Conservation (phyloP, 2,797 vertebrate genomes). For the Nyctibius grandis region DNA sequence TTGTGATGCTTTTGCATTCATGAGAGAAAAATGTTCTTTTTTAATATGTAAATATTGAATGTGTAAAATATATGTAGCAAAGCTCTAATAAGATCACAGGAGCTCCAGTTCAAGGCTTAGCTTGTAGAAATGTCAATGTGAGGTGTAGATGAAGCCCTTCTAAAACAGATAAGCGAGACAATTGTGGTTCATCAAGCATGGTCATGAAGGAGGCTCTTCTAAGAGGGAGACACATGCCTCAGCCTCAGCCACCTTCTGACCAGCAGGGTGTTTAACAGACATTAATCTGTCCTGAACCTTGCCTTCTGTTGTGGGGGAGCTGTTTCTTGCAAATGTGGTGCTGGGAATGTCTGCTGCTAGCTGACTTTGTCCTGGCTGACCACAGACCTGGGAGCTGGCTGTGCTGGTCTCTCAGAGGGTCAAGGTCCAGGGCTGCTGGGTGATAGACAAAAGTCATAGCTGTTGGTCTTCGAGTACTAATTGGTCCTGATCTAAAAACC, state of each 20-base stretch:
- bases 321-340: background rate
- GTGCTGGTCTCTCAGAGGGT: background rate
- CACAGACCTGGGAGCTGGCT: background rate
- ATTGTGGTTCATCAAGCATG: background rate
- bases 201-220: background rate
- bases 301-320: background rate
- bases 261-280: background rate
- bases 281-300: background rate
- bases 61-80: background rate
- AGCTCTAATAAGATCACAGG: background rate
- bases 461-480: background rate
- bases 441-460: background rate
- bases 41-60: background rate
- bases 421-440: background rate
- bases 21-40: background rate
- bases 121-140: background rate
- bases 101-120: background rate
- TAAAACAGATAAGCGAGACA: background rate
- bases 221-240: background rate
- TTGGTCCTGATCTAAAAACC: background rate
- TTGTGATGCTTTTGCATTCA: background rate
- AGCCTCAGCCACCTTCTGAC: background rate
- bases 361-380: background rate
- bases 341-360: background rate
- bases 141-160: background rate